A percentile compares a stretch with the other conserved stretches of the same genome.
phyloP scores from a whole-genome alignment of 2,888 invertebrate species.

The Plemyria rubiginata region DNA sequence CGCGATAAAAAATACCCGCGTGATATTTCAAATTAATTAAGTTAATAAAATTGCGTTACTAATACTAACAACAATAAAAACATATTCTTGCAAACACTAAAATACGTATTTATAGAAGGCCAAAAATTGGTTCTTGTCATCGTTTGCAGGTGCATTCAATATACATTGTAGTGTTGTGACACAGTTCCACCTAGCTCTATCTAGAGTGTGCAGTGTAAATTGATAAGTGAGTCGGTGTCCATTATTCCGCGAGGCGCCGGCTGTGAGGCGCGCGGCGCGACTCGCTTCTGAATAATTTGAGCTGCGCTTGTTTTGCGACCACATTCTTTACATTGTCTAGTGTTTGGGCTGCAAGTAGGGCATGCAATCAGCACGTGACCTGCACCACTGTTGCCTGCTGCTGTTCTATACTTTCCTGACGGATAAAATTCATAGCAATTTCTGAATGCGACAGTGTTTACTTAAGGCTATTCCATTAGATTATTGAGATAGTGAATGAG shows the following conservation, averaged over 20 bases:
- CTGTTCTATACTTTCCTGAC: not conserved
- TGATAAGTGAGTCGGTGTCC: constrained; percentile 7
- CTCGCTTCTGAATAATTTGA: constrained; percentile 16
- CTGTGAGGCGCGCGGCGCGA: constrained; percentile 6
- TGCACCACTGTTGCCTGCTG: not conserved
- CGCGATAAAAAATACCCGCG: too few species aligned
- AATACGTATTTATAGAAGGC: too few species aligned
- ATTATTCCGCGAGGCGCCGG: constrained; percentile 3
- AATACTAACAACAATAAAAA: too few species aligned
- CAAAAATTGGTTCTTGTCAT: not conserved
- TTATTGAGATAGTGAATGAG: too few species aligned
- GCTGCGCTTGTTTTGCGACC: constrained; percentile 20
- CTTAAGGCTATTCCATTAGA: too few species aligned
- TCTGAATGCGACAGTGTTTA: too few species aligned
- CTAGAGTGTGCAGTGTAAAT: not conserved
- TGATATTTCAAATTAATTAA: too few species aligned
- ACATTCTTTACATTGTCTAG: constrained; percentile 17
- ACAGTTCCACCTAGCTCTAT: not conserved
- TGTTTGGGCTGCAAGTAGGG: constrained; percentile 12
- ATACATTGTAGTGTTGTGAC: not conserved
- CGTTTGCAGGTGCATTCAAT: not conserved
- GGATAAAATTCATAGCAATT: too few species aligned
- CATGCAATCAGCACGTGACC: constrained; percentile 3
- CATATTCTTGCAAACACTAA: too few species aligned
- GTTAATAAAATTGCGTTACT: too few species aligned